Evolutionary conservation across 2,888 invertebrate genomes (phyloP).

Genomic region (Microchrysa polita): DNA sequence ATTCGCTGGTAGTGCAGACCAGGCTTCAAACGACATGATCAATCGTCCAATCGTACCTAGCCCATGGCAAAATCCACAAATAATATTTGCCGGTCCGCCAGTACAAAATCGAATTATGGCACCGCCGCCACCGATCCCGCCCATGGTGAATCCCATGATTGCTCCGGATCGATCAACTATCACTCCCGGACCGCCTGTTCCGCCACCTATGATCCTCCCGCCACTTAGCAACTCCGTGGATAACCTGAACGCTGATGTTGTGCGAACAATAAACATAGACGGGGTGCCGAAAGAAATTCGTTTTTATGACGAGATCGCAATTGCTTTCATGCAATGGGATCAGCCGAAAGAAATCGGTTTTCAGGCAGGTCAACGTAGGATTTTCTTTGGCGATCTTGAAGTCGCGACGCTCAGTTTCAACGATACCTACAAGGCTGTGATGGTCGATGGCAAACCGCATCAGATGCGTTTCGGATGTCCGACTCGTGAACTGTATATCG

Average conservation of each 20-base stretch:
- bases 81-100: constrained; percentile 47
- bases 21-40: constrained; percentile 45
- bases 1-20: constrained; percentile 45
- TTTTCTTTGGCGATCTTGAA: constrained; percentile 81
- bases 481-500: constrained; percentile 89
- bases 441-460: constrained; percentile 77
- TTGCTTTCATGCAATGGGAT: constrained; percentile 86
- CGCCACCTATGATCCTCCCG: constrained; percentile 50
- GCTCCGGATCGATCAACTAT: constrained; percentile 49
- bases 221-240: constrained; percentile 65
- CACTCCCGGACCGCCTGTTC: constrained; percentile 19
- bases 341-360: constrained; percentile 88
- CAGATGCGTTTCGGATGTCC: constrained; percentile 90
- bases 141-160: constrained; percentile 48
- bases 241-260: constrained; percentile 73
- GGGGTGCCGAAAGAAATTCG: constrained; percentile 79
- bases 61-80: constrained; percentile 52
- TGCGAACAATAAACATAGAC: constrained; percentile 84
- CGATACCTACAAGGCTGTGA: constrained; percentile 77
- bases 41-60: constrained; percentile 48
- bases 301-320: constrained; percentile 85
- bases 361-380: constrained; percentile 78
- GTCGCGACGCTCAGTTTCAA: constrained; percentile 72
- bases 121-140: constrained; percentile 58
- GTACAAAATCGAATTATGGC: constrained; percentile 47